Evolutionary conservation across 2,113 vertebrate species (phyloP), one percentile per base, ranked within the genome.

Genomic region (Thymallus thymallus): DNA sequence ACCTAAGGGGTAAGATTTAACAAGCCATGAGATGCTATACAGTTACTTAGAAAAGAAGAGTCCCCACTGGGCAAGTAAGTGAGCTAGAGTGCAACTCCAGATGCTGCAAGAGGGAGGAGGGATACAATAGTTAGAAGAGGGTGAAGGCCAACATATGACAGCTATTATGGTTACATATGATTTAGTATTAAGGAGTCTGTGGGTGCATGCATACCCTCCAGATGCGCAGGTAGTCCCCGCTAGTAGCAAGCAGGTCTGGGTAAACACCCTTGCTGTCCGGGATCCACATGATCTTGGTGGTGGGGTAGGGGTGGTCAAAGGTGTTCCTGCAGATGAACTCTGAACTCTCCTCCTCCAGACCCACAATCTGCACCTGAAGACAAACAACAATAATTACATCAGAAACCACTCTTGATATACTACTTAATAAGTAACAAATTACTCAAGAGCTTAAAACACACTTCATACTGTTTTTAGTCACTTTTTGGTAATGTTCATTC

Each of bases 261-360:
- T 98, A 99, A 2, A 99, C 97, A 3, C 98, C 98, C 84, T 99
- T 99, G 58, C 96, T 99, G 89, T 99, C 98, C 2, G 98, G 98
- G 79, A 99, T 99, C 98, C 98, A 99, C 98, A 99, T 99, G 73
- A 99, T 95, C 91, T 99, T 99, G 72, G 98, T 99, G 79, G 98
- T 99, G 51, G 98, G 98, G 73, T 99, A 99, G 0, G 98, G 98
- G 75, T 99, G 98, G 85, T 99, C 98, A 80, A 99, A 99, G 0
- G 98, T 99, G 86, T 98, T 99, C 87, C 96, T 95, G 91, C 97
- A 98, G 75, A 98, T 95, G 75, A 97, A 96, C 88, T 98, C 97
- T 0, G 96, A 99, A 88, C 98, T 99, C 90, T 99, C 98, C 76
- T 99, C 98, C 72, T 99, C 98, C 88, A 99, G 91, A 84, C 98